Base-by-base conservation (phyloP, 1,140 invertebrate genomes). In the Bombus affinis region DNA sequence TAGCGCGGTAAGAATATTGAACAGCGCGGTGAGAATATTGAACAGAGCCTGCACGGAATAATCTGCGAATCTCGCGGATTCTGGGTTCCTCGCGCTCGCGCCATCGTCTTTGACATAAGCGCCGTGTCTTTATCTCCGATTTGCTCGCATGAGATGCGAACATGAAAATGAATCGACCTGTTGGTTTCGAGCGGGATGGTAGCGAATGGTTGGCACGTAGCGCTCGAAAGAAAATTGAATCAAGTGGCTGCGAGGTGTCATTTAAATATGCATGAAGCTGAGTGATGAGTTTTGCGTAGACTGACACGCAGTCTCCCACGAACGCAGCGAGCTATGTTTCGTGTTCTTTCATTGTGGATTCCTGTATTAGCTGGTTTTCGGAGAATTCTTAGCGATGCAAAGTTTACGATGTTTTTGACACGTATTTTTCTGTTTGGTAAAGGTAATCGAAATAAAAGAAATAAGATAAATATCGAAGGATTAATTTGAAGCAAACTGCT, bases 251-350 rank as follows among this genome's bases (percentile, higher is more conserved):
- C 22, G 28, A 85, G 42, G 35, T 91, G 82, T 89, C 82, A 79
- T 88, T 89, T 88, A 86, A 62, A 91, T 91, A 90, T 83, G 86
- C 86, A 90, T 86, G 86, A 91, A 90, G 70, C 83, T 75, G 80
- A 90, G 35, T 44, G 65, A 90, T 84, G 76, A 81, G 65, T 65
- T 62, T 42, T 53, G 18, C 47, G 47, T 53, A 53, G 18, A 53
- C 18, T 22, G 47, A 22, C 32, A 53, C 22, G 65, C 37, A 65
- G 15, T 22, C 37, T 66, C 28, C 39, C 76, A 78, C 77, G 59
- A 76, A 68, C 10, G 25, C 44, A 81, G 72, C 47, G 57, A 44
- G 2, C 28, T 9, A 28, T 4, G 39, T 73, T 44, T 22, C 39
- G 42, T 42, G 18, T 47, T 47, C 71, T 81, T 65, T 57, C 73